Evolutionary conservation across 2,888 invertebrate species (phyloP).

Genomic region (Epinotia demarniana): DNA sequence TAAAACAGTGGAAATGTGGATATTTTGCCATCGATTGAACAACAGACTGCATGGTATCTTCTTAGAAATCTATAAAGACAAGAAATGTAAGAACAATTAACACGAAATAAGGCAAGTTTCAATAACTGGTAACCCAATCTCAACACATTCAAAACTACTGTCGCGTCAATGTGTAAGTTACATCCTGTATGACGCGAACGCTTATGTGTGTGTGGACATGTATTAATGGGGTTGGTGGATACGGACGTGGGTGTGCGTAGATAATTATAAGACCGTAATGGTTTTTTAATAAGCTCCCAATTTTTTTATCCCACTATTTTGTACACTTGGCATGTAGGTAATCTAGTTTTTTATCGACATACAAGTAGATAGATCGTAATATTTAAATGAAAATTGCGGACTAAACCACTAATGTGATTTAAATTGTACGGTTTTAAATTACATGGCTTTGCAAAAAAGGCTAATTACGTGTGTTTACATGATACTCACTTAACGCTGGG

Average conservation of each 20-base stretch:
- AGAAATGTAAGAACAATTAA: background rate
- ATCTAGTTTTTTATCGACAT: constrained; percentile 51
- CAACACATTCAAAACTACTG: constrained; percentile 47
- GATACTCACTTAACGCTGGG: constrained; percentile 25
- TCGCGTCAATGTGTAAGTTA: constrained; percentile 57
- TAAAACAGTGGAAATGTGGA: too few relatives aligned
- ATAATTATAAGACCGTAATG: constrained; percentile 79
- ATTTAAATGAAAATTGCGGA: constrained; percentile 33
- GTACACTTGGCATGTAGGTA: constrained; percentile 37
- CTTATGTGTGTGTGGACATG: constrained; percentile 69
- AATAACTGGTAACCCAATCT: constrained; percentile 62
- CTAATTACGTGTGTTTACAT: constrained; percentile 34
- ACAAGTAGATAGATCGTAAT: constrained; percentile 32
- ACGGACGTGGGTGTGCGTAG: constrained; percentile 74
- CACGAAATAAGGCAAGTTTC: constrained; percentile 41
- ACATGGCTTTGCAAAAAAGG: constrained; percentile 18
- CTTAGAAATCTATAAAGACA: too few relatives aligned
- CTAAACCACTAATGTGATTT: constrained; percentile 29
- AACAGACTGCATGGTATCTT: too few relatives aligned
- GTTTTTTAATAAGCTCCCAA: constrained; percentile 79
- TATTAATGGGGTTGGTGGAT: constrained; percentile 79
- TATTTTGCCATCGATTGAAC: too few relatives aligned
- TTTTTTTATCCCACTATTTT: constrained; percentile 54
- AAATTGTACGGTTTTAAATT: constrained; percentile 29
- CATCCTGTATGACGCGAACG: constrained; percentile 54